Conservation (phyloP, 1,140 invertebrate genomes). For the Papilio polytes region DNA sequence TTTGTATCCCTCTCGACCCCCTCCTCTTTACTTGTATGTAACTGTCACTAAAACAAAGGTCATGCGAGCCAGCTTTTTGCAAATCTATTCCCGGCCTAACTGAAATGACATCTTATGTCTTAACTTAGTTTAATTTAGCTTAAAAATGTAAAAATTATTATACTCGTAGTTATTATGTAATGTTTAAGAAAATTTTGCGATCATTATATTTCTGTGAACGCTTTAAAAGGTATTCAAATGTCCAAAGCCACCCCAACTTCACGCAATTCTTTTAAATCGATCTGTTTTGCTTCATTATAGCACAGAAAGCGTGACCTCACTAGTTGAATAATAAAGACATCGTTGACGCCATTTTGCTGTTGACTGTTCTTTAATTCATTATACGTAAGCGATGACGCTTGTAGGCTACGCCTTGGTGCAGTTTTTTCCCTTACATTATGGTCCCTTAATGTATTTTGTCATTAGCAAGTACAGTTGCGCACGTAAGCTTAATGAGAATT, state of each 20-base stretch:
- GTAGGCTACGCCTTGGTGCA: conserved; percentile 34
- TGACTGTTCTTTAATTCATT: conserved; percentile 38
- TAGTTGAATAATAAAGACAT: conserved; percentile 35
- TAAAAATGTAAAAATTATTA: no score
- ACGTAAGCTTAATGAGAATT: conserved; percentile 35
- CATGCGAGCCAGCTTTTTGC: no score
- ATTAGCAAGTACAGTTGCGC: conserved; percentile 33
- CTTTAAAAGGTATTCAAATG: conserved; percentile 4
- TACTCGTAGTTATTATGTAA: not conserved
- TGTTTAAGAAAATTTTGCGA: not conserved
- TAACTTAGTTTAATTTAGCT: no score
- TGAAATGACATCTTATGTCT: no score
- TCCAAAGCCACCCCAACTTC: not conserved
- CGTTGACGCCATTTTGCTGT: conserved; percentile 35
- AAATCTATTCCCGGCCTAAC: no score
- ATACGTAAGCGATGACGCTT: conserved; percentile 32
- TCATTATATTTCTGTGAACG: not conserved
- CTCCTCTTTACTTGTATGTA: no score
- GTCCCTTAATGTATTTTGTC: conserved; percentile 31
- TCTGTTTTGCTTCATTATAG: conserved; percentile 22
- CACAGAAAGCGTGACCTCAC: conserved; percentile 26
- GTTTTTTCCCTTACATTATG: conserved; percentile 35
- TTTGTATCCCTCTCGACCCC: no score
- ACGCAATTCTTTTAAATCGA: conserved; percentile 14
- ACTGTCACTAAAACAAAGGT: no score